These are phyloP conservation scores for Onychorhynchus coronatus DNA, from an alignment of 2,113 vertebrate genomes.

Conservation along the genomic window DNA sequence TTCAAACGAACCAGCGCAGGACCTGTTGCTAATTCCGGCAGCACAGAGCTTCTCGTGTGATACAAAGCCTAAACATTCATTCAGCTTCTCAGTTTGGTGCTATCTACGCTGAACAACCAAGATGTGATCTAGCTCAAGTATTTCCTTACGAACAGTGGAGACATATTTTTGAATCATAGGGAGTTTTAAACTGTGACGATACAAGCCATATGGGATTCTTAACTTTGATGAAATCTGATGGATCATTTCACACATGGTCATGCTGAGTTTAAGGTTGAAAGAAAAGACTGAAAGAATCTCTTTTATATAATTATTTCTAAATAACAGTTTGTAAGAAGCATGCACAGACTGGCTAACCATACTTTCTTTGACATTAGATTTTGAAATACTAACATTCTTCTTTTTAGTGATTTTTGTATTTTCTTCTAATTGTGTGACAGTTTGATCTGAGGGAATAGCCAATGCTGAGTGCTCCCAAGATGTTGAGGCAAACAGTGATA, in stretches of 20 bases:
- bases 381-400: conserved; percentile 30
- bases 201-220: conserved; percentile 45
- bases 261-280: conserved; percentile 32
- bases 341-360: conserved; percentile 10
- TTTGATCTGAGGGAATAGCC: background rate
- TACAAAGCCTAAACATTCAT: background rate
- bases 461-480: background rate
- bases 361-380: conserved; percentile 9
- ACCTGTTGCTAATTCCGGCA: background rate
- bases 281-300: background rate
- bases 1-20: background rate
- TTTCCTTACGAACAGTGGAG: background rate
- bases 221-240: conserved; percentile 54
- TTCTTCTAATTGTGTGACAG: conserved; percentile 1
- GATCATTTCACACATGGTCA: conserved; percentile 53
- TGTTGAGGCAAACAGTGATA: background rate
- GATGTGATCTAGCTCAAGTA: background rate
- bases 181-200: conserved; percentile 19
- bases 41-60: background rate
- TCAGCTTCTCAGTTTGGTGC: background rate
- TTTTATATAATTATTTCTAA: conserved; percentile 31
- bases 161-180: background rate
- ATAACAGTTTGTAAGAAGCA: conserved; percentile 38
- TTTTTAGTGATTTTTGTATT: background rate
- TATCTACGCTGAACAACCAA: background rate